Conservation (phyloP, 2,888 invertebrate species). For the Ferrisia virgata region DNA sequence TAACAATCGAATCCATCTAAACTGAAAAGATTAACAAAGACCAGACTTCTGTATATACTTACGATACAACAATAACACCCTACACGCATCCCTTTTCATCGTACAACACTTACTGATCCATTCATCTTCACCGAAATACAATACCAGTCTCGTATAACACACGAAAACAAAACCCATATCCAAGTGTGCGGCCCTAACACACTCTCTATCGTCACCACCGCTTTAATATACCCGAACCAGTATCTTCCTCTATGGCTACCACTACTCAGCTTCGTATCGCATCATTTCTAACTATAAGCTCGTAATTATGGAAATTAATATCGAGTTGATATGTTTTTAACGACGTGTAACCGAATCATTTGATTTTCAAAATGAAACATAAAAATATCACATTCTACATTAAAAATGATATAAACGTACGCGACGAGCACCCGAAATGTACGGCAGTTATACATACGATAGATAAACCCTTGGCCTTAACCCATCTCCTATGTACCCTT, state of each 20-base stretch:
- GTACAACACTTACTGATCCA: not conserved
- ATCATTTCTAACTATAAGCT: too few species aligned
- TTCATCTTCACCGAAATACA: conserved; percentile 6
- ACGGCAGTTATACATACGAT: too few species aligned
- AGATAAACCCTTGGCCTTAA: too few species aligned
- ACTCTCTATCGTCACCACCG: not conserved
- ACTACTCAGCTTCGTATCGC: not conserved
- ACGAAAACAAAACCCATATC: conserved; percentile 3
- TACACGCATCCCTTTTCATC: not conserved
- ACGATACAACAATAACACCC: not conserved
- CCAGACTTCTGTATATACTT: too few species aligned
- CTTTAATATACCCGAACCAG: not conserved
- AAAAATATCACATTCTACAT: conserved; percentile 23
- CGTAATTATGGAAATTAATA: conserved; percentile 31
- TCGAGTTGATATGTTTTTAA: conserved; percentile 28
- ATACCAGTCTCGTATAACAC: not conserved
- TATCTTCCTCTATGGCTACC: not conserved
- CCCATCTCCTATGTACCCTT: not conserved
- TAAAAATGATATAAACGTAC: conserved; percentile 29
- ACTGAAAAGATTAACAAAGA: too few species aligned
- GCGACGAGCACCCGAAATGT: conserved; percentile 16
- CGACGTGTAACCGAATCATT: conserved; percentile 24
- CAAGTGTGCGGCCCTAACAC: conserved; percentile 9
- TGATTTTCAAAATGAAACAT: conserved; percentile 17
- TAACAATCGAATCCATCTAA: too few species aligned